Evolutionary conservation across 2,888 invertebrate genomes (phyloP), one percentile per base, ranked within the genome.

Genomic region (Tipula lateralis): DNA sequence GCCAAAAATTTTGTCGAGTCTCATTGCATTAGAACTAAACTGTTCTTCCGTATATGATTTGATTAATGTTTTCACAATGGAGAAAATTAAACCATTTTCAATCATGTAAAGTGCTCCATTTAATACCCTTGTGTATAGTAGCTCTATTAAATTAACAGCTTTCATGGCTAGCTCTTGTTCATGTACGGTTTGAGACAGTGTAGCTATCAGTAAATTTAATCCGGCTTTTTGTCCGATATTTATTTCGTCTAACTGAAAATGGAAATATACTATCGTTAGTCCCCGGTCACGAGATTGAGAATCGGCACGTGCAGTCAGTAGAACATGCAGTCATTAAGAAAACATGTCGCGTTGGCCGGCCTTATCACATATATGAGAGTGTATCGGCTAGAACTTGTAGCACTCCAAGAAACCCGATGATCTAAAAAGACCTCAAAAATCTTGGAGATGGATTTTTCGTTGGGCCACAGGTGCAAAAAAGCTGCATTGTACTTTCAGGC

Each of bases 1-100:
- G 16, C 0, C 9, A 29, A 34, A 29, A 81, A 85, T 84, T 9
- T 4, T 24, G 1, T 83, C 29, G 5, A 85, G 1, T 7, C 24
- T 9, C 12, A 19, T 24, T 36, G 29, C 39, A 82, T 84, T 82
- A 24, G 50, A n/a, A n/a, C 24, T 0, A 3, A 2, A 83, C 7
- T 80, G 80, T 84, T 84, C 29, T 50, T 30, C 32, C 29, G 29
- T 30, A 50, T 81, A 84, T n/a, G 89, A 86, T 85, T 88, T 88
- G 83, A 88, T 86, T 29, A 90, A 86, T 0, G 89, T 88, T 86
- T 90, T 90, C 36, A 89, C 87, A 29, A 88, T 87, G 84, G 89
- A 88, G 84, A 89, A 89, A 81, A 90, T 86, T 12, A 90, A 86
- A 2, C 90, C 90, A 13, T 87, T 88, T 84, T 90, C 90, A 85